Percentiles rank a stretch among this genome's conserved stretches.
Conservation (phyloP, 1,140 invertebrate species). For the Leptestheria dahalacensis region DNA sequence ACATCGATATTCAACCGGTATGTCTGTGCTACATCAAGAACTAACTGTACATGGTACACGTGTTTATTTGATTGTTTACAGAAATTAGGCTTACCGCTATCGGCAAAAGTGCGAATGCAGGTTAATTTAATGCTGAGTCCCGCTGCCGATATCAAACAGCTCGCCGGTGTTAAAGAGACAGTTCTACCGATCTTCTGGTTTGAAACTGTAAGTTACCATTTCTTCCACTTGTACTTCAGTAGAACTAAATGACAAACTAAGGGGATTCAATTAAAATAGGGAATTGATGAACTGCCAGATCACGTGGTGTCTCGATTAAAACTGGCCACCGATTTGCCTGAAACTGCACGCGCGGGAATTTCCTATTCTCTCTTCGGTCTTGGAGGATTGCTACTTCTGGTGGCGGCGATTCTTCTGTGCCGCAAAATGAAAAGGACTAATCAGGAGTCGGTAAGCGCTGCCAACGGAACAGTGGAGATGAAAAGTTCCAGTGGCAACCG, state of each 20-base stretch:
- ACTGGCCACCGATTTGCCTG: conserved; percentile 55
- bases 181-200: conserved; percentile 83
- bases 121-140: conserved; percentile 76
- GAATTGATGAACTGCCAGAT: conserved; percentile 55
- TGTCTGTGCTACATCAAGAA: conserved; percentile 22
- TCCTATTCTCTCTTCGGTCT: conserved; percentile 46
- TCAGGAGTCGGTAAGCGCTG: neutral
- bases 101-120: conserved; percentile 62
- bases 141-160: conserved; percentile 75
- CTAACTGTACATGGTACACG: neutral
- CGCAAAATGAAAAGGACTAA: conserved; percentile 3
- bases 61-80: conserved; percentile 27
- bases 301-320: conserved; percentile 55
- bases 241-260: too few relatives aligned
- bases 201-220: conserved; percentile 62
- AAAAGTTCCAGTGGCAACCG: neutral
- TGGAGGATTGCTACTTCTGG: conserved; percentile 48
- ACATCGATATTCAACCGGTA: conserved; percentile 73
- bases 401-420: conserved; percentile 40
- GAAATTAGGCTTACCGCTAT: conserved; percentile 66
- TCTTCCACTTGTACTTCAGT: too few relatives aligned
- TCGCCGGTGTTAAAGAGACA: conserved; percentile 72
- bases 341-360: conserved; percentile 47
- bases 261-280: too few relatives aligned
- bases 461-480: neutral